Base-by-base conservation (phyloP, 2,888 invertebrate species). In the Plebejus argus region DNA sequence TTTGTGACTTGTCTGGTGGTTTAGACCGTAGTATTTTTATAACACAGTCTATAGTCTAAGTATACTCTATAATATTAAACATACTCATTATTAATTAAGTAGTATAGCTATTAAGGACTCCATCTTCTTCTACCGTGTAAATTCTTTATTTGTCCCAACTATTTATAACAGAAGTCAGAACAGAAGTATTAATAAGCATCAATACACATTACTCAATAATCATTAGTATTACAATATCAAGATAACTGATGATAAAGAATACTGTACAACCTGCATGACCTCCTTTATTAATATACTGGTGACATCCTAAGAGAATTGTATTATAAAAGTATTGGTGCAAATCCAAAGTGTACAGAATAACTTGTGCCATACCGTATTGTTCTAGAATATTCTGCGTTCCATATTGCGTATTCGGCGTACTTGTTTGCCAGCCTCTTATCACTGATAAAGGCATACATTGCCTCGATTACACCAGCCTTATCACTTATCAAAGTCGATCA, bases 391-490 rank as follows among this genome's bases (percentile, higher is more conserved):
- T 85, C 86, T 81, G 84, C 82, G 80, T 83, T 84, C 91, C 90
- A 91, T 81, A 85, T 83, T 79, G 83, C 85, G 82, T 86, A 88
- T 83, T 86, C 85, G 79, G 82, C 81, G 86, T 89, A 91, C 88
- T 89, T 91, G 90, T 90, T 91, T 88, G 89, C 88, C 82, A 83
- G 85, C 80, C 81, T 85, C 86, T 89, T 93, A 93, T 93, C 93
- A 88, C 86, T 90, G 92, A 93, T 93, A 92, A 92, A 85, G 82
- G 87, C 83, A 85, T 87, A 91, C 93, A 93, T 92, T 86, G 90
- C 88, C 88, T 89, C 85, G 93, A 93, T 93, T 89, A 89, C 87
- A 86, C 80, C 15, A 79, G 78, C 82, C 83, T 91, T 92, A 93
- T 91, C 90, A 86, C 84, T 90, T 92, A 93, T 92, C 92, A 88